Conservation (phyloP, 2,888 invertebrate species). For the Troides aeacus region DNA sequence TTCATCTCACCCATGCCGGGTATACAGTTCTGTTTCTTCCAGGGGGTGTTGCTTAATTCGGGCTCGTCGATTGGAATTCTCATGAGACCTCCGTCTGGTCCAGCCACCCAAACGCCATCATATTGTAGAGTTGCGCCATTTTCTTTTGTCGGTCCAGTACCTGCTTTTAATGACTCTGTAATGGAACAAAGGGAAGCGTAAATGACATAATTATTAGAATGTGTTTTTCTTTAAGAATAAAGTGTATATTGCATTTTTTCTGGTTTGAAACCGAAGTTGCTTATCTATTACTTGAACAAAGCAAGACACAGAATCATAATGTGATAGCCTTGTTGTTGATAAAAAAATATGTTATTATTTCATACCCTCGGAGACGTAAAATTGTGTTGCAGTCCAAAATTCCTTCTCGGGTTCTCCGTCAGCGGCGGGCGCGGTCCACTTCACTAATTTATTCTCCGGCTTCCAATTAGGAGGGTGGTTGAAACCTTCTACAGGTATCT, state of each 20-base stretch:
- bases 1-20: slow-evolving; percentile 52
- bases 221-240: no score
- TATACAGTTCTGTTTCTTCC: slow-evolving; percentile 60
- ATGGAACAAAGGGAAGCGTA: not conserved
- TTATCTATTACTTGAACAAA: no score
- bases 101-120: slow-evolving; percentile 69
- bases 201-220: not conserved
- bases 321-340: no score
- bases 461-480: slow-evolving; percentile 48
- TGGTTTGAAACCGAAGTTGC: no score
- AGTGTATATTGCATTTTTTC: no score
- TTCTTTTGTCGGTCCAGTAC: slow-evolving; percentile 63
- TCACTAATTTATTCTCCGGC: slow-evolving; percentile 61
- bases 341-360: no score
- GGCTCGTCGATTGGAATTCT: slow-evolving; percentile 52
- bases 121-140: slow-evolving; percentile 71
- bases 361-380: slow-evolving; percentile 66
- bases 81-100: slow-evolving; percentile 55
- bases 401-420: slow-evolving; percentile 58
- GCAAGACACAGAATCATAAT: slow-evolving; percentile 8
- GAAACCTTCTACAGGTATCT: slow-evolving; percentile 57
- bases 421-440: slow-evolving; percentile 56
- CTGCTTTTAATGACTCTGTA: slow-evolving; percentile 61
- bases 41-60: slow-evolving; percentile 52
- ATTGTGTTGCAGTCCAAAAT: slow-evolving; percentile 70